These are phyloP conservation scores for Epistrophella euchroma DNA, from an alignment of 2,888 invertebrate species.

Conservation along the genomic window DNA sequence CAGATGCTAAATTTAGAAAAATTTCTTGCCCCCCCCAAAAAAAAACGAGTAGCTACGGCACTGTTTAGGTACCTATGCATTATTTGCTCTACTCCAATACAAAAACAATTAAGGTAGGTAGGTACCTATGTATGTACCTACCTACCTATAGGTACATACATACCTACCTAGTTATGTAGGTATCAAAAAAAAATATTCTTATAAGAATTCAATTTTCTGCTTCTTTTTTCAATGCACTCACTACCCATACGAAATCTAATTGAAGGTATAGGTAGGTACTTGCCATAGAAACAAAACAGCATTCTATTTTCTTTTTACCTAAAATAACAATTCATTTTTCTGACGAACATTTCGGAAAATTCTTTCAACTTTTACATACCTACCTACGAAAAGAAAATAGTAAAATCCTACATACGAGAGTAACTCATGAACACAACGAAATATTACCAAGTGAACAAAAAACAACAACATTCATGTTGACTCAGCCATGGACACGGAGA, in stretches of 20 bases:
- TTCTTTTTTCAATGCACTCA: background rate
- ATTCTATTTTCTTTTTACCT: slow-evolving; percentile 45
- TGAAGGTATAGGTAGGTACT: background rate
- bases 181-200: background rate
- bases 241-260: background rate
- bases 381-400: slow-evolving; percentile 16
- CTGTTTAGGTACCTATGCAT: too few relatives aligned
- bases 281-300: background rate
- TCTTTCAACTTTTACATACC: slow-evolving; percentile 39
- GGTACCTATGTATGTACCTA: too few relatives aligned
- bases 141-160: too few relatives aligned
- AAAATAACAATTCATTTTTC: slow-evolving; percentile 60
- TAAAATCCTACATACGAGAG: too few relatives aligned
- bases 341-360: slow-evolving; percentile 34
- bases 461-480: slow-evolving; percentile 74
- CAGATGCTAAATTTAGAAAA: too few relatives aligned
- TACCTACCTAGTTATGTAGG: background rate
- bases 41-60: too few relatives aligned
- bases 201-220: background rate
- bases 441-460: slow-evolving; percentile 38
- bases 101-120: too few relatives aligned
- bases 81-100: too few relatives aligned
- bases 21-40: too few relatives aligned
- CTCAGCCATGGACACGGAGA: slow-evolving; percentile 70
- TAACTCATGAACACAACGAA: slow-evolving; percentile 59